These are phyloP conservation scores for Noctua fimbriata DNA, from an alignment of 2,888 invertebrate species.

Conservation along the genomic window DNA sequence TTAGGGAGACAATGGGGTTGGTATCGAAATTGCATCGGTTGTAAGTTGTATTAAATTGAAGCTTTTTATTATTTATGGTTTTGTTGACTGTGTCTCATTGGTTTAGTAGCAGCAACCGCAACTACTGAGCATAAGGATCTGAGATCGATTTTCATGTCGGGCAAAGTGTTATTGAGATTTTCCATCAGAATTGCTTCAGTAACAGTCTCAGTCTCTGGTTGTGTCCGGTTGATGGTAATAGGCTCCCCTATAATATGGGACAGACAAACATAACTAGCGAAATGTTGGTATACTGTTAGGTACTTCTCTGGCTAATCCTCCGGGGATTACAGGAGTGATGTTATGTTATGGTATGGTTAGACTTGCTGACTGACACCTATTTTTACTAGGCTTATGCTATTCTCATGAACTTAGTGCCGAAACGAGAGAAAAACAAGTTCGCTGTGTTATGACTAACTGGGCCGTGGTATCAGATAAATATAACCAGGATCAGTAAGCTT, in stretches of 20 bases:
- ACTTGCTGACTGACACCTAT: neutral
- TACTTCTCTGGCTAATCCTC: neutral
- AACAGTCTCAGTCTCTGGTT: neutral
- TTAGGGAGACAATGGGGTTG: conserved; percentile 26
- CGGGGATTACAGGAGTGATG: neutral
- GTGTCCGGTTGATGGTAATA: neutral
- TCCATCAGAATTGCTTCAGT: neutral
- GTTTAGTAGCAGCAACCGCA: neutral
- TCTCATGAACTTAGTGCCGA: neutral
- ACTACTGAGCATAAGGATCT: neutral
- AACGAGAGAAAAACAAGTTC: neutral
- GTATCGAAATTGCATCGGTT: conserved; percentile 28
- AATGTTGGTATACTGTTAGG: neutral
- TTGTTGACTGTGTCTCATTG: neutral
- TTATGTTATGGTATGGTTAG: neutral
- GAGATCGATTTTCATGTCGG: neutral
- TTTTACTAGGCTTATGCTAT: neutral
- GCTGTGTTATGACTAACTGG: neutral
- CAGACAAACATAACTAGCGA: neutral
- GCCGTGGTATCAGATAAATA: neutral
- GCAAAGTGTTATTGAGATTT: neutral
- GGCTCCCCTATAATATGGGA: neutral
- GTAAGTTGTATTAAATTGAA: conserved; percentile 28
- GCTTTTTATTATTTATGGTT: conserved; percentile 2
- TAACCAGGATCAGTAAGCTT: neutral